These are phyloP conservation scores for Cephus rjabovi DNA, from an alignment of 2,888 invertebrate species.

Conservation along the genomic window DNA sequence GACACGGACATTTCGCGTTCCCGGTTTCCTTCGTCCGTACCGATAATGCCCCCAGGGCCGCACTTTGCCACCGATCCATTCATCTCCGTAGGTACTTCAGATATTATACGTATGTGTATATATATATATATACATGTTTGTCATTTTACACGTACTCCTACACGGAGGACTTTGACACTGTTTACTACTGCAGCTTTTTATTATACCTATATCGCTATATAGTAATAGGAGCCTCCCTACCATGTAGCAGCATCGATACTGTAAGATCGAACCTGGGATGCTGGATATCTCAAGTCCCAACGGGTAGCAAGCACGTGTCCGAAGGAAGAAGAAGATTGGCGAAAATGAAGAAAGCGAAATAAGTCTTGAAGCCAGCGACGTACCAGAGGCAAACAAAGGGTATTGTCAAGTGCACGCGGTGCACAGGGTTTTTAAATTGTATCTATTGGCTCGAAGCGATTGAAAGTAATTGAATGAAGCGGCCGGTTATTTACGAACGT, in stretches of 20 bases:
- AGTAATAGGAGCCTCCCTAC: too few species aligned
- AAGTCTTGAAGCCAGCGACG: neutral
- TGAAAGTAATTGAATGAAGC: conserved; percentile 68
- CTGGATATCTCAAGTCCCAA: neutral
- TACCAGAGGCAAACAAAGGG: conserved; percentile 1
- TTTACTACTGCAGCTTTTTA: neutral
- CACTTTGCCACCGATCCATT: neutral
- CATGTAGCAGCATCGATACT: neutral
- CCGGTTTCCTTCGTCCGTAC: conserved; percentile 30
- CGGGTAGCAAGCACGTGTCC: neutral
- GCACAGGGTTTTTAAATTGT: conserved; percentile 62
- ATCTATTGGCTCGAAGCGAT: conserved; percentile 67
- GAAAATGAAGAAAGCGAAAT: neutral
- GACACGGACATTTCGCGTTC: conserved; percentile 38
- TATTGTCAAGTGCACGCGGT: conserved; percentile 17
- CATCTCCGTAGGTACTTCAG: neutral
- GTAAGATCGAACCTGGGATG: neutral
- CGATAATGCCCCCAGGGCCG: conserved; percentile 2
- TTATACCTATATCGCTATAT: neutral
- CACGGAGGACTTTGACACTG: too few species aligned
- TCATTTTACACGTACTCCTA: too few species aligned
- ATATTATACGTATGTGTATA: neutral
- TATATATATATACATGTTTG: neutral
- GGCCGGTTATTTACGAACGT: conserved; percentile 67
- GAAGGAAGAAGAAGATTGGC: neutral